Percentiles rank a stretch among this genome's conserved stretches.
Evolutionary conservation across 2,797 vertebrate species (phyloP).

Genomic region (Coilia nasus): DNA sequence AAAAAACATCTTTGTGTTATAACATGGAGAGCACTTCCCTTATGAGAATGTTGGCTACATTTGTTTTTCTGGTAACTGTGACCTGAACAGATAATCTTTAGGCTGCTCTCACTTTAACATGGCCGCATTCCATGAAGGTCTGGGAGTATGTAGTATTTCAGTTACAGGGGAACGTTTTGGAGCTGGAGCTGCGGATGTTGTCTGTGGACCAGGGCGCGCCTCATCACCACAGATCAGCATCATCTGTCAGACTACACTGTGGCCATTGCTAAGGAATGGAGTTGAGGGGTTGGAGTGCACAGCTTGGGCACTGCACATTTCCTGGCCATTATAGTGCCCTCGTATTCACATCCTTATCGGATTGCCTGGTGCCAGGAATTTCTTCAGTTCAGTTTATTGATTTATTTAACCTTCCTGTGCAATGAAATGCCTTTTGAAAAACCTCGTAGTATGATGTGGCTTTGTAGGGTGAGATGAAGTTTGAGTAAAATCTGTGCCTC

Average conservation of each 20-base stretch:
- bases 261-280: neutral
- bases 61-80: neutral
- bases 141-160: neutral
- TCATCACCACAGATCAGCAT: neutral
- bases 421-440: neutral
- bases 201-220: neutral
- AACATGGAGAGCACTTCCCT: too few relatives aligned
- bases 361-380: slow-evolving; percentile 22
- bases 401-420: neutral
- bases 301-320: neutral
- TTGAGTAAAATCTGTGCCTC: neutral
- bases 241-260: slow-evolving; percentile 19
- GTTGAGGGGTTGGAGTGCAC: neutral
- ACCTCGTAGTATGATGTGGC: neutral
- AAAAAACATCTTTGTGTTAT: too few relatives aligned
- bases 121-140: neutral
- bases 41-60: too few relatives aligned
- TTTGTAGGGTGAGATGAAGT: neutral
- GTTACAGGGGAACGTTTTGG: neutral
- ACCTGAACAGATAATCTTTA: neutral
- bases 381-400: neutral
- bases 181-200: neutral
- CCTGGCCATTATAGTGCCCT: neutral
- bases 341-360: neutral
- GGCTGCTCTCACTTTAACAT: neutral